Conservation (phyloP, 2,888 invertebrate genomes). For the Yponomeuta malinellus region DNA sequence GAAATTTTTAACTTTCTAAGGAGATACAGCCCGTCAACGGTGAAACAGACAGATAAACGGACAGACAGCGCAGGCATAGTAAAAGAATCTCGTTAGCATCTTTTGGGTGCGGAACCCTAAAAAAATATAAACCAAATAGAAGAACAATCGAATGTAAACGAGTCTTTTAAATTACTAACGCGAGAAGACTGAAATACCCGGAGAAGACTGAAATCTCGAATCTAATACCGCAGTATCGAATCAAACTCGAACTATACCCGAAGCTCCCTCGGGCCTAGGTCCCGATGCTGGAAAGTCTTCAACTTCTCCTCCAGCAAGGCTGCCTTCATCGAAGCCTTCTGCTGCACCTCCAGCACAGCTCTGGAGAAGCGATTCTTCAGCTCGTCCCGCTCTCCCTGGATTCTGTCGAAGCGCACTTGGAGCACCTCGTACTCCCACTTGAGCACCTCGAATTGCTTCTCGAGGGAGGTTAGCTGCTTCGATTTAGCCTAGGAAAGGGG, state of each 20-base stretch:
- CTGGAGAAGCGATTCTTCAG: conserved; percentile 69
- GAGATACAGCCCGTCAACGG: too few species aligned
- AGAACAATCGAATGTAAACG: too few species aligned
- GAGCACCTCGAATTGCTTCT: conserved; percentile 77
- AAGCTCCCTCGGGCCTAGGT: conserved; percentile 74
- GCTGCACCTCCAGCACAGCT: conserved; percentile 82
- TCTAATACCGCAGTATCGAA: too few species aligned
- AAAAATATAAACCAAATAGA: too few species aligned
- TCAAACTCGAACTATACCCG: conserved; percentile 49
- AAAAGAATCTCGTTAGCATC: too few species aligned
- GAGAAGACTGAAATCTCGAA: too few species aligned
- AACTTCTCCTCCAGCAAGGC: conserved; percentile 86
- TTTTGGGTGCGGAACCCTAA: too few species aligned
- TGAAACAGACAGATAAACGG: too few species aligned
- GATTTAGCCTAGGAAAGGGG: conserved; percentile 64
- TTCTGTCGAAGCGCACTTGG: conserved; percentile 85
- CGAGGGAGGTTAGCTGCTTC: conserved; percentile 62
- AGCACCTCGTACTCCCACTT: conserved; percentile 82
- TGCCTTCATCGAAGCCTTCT: conserved; percentile 88
- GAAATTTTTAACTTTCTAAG: too few species aligned
- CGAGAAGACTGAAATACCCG: too few species aligned
- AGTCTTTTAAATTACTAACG: too few species aligned
- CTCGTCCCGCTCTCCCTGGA: conserved; percentile 85
- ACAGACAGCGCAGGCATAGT: too few species aligned
- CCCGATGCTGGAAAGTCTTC: conserved; percentile 81